A percentile compares a stretch with the other conserved stretches of the same genome.
phyloP scores from a whole-genome alignment of 2,113 vertebrate genomes.

The Actinemys pallida region DNA sequence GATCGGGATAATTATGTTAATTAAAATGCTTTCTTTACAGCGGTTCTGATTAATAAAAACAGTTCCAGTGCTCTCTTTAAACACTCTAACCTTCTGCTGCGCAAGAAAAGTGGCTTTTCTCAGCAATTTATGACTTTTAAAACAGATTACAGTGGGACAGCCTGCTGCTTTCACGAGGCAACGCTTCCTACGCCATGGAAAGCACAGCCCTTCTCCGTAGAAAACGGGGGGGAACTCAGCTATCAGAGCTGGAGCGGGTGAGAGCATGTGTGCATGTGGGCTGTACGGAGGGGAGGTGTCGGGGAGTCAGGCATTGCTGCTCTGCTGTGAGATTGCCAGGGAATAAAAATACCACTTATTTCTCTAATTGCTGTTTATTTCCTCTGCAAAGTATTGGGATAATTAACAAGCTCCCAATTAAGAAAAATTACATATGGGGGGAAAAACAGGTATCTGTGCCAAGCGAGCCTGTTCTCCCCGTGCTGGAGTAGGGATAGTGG shows the following conservation, averaged over 20 bases:
- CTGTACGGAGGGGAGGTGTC: slow-evolving; percentile 13
- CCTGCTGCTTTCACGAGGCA: slow-evolving; percentile 60
- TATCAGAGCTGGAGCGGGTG: slow-evolving; percentile 56
- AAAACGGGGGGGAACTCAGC: slow-evolving; percentile 36
- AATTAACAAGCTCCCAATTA: slow-evolving; percentile 78
- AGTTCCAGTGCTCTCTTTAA: slow-evolving; percentile 79
- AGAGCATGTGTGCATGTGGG: not conserved
- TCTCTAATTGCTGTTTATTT: slow-evolving; percentile 79
- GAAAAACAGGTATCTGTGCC: slow-evolving; percentile 30
- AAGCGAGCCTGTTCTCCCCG: not conserved
- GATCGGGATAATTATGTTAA: slow-evolving; percentile 81
- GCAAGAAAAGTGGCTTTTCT: slow-evolving; percentile 71
- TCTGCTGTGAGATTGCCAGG: slow-evolving; percentile 21
- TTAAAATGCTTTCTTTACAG: slow-evolving; percentile 84
- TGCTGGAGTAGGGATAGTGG: not conserved
- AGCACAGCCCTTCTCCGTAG: not conserved
- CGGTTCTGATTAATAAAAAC: slow-evolving; percentile 83
- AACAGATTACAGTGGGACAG: slow-evolving; percentile 51
- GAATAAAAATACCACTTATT: slow-evolving; percentile 67
- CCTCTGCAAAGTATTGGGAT: slow-evolving; percentile 67
- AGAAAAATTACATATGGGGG: slow-evolving; percentile 32
- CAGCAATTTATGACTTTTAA: slow-evolving; percentile 71
- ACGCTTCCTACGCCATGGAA: slow-evolving; percentile 20
- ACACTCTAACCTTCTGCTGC: slow-evolving; percentile 78
- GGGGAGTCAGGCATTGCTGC: not conserved